Evolutionary conservation across 2,113 vertebrate species (phyloP), one percentile per base, ranked within the genome.

Genomic region (Thamnophis sirtalis): DNA sequence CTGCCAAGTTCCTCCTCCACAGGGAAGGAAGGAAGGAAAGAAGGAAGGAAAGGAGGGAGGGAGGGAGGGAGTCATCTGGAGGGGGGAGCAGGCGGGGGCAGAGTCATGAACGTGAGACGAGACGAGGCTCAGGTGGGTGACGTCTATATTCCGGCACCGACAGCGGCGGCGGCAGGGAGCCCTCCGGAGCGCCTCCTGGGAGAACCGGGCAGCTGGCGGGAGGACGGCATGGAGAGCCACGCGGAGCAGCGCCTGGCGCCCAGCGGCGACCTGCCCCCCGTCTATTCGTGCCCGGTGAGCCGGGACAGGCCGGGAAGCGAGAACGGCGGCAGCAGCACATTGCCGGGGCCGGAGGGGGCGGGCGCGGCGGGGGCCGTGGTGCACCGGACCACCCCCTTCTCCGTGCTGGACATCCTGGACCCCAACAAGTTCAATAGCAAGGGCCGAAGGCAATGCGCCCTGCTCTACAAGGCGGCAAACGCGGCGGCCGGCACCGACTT

Each of bases 361-460:
- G 97, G 94, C 87, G 97, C 97, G 0, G 96, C 97, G 7, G 17
- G 13, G 73, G 38, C 58, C 9, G 97, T 96, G 5, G 96, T 97
- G 88, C 98, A 99, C 96, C 98, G 99, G 95, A 99, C 98, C 97
- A 99, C 99, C 54, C 98, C 99, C 11, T 99, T 99, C 97, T 99
- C 99, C 1, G 99, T 99, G 55, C 97, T 99, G 96, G 99, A 99
- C 98, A 99, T 99, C 95, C 96, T 99, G 98, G 98, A 99, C 95
- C 98, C 98, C 86, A 99, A 99, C 97, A 99, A 99, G 96, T 99
- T 99, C 97, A 99, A 99, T 91, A 99, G 99, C 97, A 97, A 97
- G 21, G 95, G 97, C 84, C 89, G 89, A 89, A 96, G 97, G 93
- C 97, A 96, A 48, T 95, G 97, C 92, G 97, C 95, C 17, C 91